These are phyloP conservation scores for Dolichopus griseipennis DNA, from an alignment of 2,888 invertebrate species.

Conservation along the genomic window DNA sequence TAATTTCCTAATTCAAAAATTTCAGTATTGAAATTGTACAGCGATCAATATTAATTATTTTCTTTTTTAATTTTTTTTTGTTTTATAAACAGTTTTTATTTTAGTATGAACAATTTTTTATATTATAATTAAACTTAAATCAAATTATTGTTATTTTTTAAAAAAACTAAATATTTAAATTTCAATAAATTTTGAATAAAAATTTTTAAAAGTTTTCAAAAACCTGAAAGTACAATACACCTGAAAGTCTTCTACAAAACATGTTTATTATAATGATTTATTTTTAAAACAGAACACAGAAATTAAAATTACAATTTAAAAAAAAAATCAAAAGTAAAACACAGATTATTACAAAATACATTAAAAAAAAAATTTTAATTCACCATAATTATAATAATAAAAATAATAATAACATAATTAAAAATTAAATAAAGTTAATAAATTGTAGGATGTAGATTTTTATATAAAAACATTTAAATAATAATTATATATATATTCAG, in stretches of 20 bases:
- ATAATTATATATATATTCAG: background rate
- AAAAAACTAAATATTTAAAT: background rate
- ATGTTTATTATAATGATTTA: background rate
- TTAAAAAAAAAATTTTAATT: too few species aligned
- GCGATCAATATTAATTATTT: background rate
- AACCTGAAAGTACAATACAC: conserved; percentile 42
- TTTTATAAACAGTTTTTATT: background rate
- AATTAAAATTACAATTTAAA: background rate
- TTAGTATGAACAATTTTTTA: background rate
- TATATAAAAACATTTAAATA: too few species aligned
- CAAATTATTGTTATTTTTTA: background rate
- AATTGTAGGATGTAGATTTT: too few species aligned
- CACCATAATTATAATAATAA: too few species aligned
- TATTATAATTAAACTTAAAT: background rate
- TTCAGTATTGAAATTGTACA: background rate
- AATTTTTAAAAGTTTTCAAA: background rate
- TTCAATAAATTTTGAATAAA: conserved; percentile 6
- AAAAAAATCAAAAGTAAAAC: background rate
- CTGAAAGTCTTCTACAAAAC: conserved; percentile 37
- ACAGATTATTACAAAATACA: background rate
- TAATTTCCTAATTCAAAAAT: too few species aligned
- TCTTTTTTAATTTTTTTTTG: background rate
- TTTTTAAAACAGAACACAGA: background rate
- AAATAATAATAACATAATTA: too few species aligned
- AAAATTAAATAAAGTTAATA: too few species aligned